A percentile compares a stretch with the other conserved stretches of the same genome.
These are phyloP conservation scores for Boleophthalmus pectinirostris DNA, from an alignment of 2,113 vertebrate genomes.

Conservation along the genomic window DNA sequence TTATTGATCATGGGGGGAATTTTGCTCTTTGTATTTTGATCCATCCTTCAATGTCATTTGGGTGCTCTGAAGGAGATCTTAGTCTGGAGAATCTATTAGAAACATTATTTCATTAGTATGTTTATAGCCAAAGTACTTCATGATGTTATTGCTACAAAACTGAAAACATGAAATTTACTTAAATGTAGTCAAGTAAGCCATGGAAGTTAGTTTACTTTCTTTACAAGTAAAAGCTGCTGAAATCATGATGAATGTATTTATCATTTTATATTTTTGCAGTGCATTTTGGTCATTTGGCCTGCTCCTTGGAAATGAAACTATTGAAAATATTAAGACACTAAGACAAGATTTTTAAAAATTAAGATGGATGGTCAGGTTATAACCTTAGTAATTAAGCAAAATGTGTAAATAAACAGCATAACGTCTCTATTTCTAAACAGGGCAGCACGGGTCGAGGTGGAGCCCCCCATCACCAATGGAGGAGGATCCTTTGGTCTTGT, in stretches of 20 bases:
- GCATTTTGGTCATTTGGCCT: no score
- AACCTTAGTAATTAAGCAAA: not conserved
- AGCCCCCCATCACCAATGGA: slow-evolving; percentile 87
- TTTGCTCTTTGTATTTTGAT: not conserved
- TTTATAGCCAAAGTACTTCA: not conserved
- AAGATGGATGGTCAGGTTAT: not conserved
- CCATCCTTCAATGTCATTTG: not conserved
- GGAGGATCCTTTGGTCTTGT: slow-evolving; percentile 86
- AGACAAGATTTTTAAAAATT: no score
- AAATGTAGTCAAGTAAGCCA: no score
- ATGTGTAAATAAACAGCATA: not conserved
- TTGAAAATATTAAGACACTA: no score
- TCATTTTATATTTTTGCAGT: no score
- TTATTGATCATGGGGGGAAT: not conserved
- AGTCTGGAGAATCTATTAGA: no score
- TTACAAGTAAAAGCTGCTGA: no score
- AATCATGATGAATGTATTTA: no score
- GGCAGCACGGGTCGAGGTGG: slow-evolving; percentile 76
- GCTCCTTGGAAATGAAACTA: no score
- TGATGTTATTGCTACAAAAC: no score
- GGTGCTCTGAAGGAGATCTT: not conserved
- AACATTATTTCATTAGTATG: not conserved
- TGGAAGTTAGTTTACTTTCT: no score
- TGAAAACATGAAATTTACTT: no score
- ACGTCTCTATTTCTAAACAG: slow-evolving; percentile 47